Base-by-base conservation (phyloP, 2,888 invertebrate genomes). In the Apocheima hispidaria region DNA sequence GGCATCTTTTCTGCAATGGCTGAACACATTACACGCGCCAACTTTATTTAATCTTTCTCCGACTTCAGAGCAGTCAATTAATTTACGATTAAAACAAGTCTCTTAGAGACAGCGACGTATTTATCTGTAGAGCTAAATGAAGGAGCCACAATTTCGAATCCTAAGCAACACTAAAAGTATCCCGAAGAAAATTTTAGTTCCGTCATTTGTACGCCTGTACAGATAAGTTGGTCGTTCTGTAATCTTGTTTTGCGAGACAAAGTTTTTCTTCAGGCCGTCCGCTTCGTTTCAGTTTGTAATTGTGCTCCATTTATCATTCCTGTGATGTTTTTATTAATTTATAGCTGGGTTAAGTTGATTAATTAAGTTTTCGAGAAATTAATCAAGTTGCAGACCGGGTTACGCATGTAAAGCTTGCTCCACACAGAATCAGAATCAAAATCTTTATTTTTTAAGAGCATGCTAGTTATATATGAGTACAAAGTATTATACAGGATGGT, bases 251-350 rank as follows among this genome's bases (percentile, higher is more conserved):
- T 23, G 18, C 14, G 36, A 36, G 49, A 33, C 30, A 38, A 50
- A 52, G 30, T 59, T 59, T 36, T 48, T 51, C 30, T 46, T 51
- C n/a, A 0, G 21, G 20, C 43, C n/a, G 10, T 18, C 36, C 35
- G 18, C 7, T 21, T 40, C 40, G 48, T 52, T 33, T 52, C 44
- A 48, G n/a, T 48, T 33, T 10, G 3, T 48, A 59, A 59, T 48
- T 59, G 46, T 2, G 40, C n/a, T 33, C 26, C 46, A 48, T 59
- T 59, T 51, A 44, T 58, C 58, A 58, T 38, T 16, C 5, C 21
- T 33, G n/a, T 51, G 50, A 38, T 36, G 38, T 51, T 36, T 51
- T 38, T 51, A 51, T 51, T 51, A 51, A 51, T 51, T 51, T 38
- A 51, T 35, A 16, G 14, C 49, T 2, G n/a, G 10, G 35, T 49